phyloP scores from a whole-genome alignment of 2,888 invertebrate species.

The Conchocele bisecta region DNA sequence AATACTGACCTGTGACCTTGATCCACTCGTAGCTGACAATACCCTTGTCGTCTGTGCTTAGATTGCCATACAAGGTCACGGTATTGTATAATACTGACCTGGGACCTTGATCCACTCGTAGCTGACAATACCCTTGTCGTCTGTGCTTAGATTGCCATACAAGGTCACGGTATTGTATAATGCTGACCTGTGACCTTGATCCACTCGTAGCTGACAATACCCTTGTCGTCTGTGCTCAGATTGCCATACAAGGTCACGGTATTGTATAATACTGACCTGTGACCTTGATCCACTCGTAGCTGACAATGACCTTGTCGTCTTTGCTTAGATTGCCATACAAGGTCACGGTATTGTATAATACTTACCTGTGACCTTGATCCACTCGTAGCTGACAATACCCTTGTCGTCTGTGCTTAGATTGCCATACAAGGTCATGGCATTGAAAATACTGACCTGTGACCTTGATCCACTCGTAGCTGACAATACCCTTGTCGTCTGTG shows the following conservation, averaged over 20 bases:
- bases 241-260: constrained; percentile 94
- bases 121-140: constrained; percentile 95
- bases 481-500: constrained; percentile 96
- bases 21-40: constrained; percentile 98
- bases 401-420: constrained; percentile 96
- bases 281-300: constrained; percentile 96
- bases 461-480: constrained; percentile 98
- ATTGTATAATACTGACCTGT: no score
- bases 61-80: constrained; percentile 93
- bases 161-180: constrained; percentile 91
- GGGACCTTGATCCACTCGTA: constrained; percentile 99
- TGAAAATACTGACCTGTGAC: no score
- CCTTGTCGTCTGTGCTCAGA: constrained; percentile 95
- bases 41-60: constrained; percentile 96
- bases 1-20: constrained; percentile 87
- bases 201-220: constrained; percentile 97
- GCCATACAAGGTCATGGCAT: constrained; percentile 94
- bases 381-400: constrained; percentile 96
- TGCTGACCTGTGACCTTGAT: constrained; percentile 89
- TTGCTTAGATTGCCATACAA: constrained; percentile 95
- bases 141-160: constrained; percentile 94
- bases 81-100: no score
- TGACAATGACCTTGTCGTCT: constrained; percentile 95
- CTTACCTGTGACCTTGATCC: constrained; percentile 90
- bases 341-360: no score